Base-by-base conservation (phyloP, 2,888 invertebrate species). In the Drymonia ruficornis region DNA sequence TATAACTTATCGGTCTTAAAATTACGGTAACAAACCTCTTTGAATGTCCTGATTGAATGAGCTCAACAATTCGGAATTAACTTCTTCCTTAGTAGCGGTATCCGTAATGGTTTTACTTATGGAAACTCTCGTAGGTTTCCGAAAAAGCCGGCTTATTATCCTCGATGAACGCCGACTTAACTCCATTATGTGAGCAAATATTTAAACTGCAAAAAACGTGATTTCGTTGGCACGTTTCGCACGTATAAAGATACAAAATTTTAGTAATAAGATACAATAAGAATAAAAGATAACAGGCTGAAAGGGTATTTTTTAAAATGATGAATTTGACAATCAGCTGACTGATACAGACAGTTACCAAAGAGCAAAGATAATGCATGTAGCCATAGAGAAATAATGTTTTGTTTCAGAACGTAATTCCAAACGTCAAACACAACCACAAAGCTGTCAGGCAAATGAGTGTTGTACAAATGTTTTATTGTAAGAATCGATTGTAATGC, bases 1-100 rank as follows among this genome's bases (percentile, higher is more conserved):
- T 36, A 7, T 18, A 51, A 34, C 9, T 16, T 36, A 18, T 47
- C 1, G 13, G 13, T 15, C 16, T 28, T 9, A 47, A 15, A 42
- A 31, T 31, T 11, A 13, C 16, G 16, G 18, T 45, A 55, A 49
- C 13, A 7, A 52, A 90, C 91, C 91, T 57, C 82, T 75, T 72
- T 78, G 80, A 45, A 83, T 87, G 54, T 91, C 91, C 53, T 75
- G 73, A 59, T 92, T 91, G 56, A 83, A 90, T 6, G 78, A 63
- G 52, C 77, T 85, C 44, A 91, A 53, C 12, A 91, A 65, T 49
- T 85, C 87, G 0, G 73, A 62, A 56, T 84, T 88, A 2, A 76
- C 58, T 54, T 91, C 85, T 70, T 88, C 89, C 58, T 89, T 86
- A 1, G 81, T 74, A 34, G 83, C 81, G 29, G 83, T 71, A 38